Base-by-base conservation (phyloP, 2,888 invertebrate species). In the Ashinkailepas kermadecensis region DNA sequence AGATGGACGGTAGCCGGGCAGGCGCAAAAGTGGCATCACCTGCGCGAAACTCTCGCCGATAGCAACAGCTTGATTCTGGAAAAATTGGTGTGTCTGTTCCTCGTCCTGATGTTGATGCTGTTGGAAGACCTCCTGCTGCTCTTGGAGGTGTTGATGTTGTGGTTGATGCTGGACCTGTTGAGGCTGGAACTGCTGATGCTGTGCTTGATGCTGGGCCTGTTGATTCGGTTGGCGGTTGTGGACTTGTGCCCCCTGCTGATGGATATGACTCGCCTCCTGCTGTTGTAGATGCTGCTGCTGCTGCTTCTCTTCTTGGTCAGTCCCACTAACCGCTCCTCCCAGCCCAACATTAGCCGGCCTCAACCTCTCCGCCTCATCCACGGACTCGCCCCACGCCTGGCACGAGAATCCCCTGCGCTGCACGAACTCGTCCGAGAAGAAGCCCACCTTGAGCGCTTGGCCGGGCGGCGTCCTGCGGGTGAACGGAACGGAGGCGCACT, bases 401-500 rank as follows among this genome's bases (percentile, higher is more conserved):
- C 78, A 78, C 78, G 78, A 78, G 23, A 78, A 78, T 6, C 78
- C 78, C 10, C 78, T 9, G 4, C 78, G n/a, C 78, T 78, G 78
- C 58, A 78, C 57, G 23, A 57, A 78, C 12, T 78, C 58, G 15
- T 78, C 78, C 57, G 78, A 78, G 78, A 78, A 78, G 78, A 78
- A 78, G 6, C 58, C 78, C 23, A 78, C 23, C n/a, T 78, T 58
- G 23, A 78, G n/a, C 57, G 58, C 78, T n/a, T 58, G 78, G 10
- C 78, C 78, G n/a, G 78, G 78, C 57, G 78, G 23, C 58, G 78
- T 23, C 6, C 57, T 18, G 12, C 23, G n/a, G 10, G 23, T 58
- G 58, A 78, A 78, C 78, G 78, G 78, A 11, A 78, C 78, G 11
- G 78, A 23, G 9, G 58, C 78, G 12, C 78, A 78, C 78, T 78